These are phyloP conservation scores for Orthosia gothica DNA, from an alignment of 2,888 invertebrate genomes.

Conservation along the genomic window DNA sequence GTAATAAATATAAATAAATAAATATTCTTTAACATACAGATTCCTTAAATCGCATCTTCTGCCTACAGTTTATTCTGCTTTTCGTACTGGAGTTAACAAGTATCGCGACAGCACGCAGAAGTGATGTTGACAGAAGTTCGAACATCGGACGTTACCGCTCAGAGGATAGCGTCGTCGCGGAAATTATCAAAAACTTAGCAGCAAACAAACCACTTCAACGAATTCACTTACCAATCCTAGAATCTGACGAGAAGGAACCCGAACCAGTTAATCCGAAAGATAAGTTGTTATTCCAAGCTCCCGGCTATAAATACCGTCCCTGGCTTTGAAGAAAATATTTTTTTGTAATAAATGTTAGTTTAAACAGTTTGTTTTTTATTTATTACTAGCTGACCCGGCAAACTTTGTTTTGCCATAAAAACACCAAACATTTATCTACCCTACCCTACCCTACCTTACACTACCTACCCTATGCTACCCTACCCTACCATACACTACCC, in stretches of 20 bases:
- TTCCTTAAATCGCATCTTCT: not conserved
- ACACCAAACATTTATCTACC: too few relatives aligned
- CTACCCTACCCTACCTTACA: too few relatives aligned
- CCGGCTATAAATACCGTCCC: not conserved
- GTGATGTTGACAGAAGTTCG: not conserved
- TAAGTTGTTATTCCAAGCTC: slow-evolving; percentile 16
- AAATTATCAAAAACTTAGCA: not conserved
- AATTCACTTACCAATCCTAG: too few relatives aligned
- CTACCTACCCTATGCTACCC: too few relatives aligned
- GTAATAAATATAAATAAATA: too few relatives aligned
- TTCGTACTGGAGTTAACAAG: slow-evolving; percentile 14
- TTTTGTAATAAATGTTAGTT: not conserved
- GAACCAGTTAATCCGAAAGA: not conserved
- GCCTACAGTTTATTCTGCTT: slow-evolving; percentile 33
- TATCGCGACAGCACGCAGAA: slow-evolving; percentile 3
- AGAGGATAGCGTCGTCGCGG: not conserved
- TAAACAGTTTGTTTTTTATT: not conserved
- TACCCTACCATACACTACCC: too few relatives aligned
- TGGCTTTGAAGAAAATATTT: not conserved
- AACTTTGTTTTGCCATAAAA: too few relatives aligned
- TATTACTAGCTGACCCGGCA: not conserved
- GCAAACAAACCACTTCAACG: not conserved
- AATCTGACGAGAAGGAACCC: not conserved
- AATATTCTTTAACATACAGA: not conserved
- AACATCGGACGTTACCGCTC: not conserved